These are phyloP conservation scores for Chloropsis cyanopogon DNA, from an alignment of 2,113 vertebrate species.

Conservation along the genomic window DNA sequence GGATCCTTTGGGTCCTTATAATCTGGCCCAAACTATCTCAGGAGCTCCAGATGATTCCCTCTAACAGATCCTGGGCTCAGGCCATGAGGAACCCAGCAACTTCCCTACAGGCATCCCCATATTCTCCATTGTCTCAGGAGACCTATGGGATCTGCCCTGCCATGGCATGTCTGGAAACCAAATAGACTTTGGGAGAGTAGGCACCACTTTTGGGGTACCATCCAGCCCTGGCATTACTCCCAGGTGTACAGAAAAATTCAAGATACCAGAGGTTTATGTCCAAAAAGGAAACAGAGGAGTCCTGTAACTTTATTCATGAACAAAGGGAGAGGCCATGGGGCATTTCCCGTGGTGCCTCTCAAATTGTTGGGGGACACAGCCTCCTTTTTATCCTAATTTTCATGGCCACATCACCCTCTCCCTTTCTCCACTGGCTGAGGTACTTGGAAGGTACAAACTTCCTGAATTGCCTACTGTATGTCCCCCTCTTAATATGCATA, in stretches of 20 bases:
- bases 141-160: background rate
- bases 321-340: background rate
- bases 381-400: background rate
- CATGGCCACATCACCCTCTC: background rate
- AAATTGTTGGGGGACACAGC: accelerated
- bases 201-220: background rate
- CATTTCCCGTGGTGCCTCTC: background rate
- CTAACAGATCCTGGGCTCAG: background rate
- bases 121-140: background rate
- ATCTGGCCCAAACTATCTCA: too few relatives aligned
- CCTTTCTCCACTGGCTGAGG: background rate
- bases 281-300: background rate
- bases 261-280: background rate
- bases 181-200: background rate
- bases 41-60: background rate
- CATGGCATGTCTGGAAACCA: accelerated
- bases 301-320: background rate
- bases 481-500: background rate
- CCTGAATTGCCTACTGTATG: background rate
- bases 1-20: background rate
- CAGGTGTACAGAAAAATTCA: background rate
- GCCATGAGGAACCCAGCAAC: background rate
- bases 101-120: background rate
- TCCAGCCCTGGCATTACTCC: background rate
- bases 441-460: background rate